Percentiles rank a stretch among this genome's conserved stretches.
These are phyloP conservation scores for Lipotes vexillifer DNA, from an alignment of 2,113 vertebrate species.

Conservation along the genomic window DNA sequence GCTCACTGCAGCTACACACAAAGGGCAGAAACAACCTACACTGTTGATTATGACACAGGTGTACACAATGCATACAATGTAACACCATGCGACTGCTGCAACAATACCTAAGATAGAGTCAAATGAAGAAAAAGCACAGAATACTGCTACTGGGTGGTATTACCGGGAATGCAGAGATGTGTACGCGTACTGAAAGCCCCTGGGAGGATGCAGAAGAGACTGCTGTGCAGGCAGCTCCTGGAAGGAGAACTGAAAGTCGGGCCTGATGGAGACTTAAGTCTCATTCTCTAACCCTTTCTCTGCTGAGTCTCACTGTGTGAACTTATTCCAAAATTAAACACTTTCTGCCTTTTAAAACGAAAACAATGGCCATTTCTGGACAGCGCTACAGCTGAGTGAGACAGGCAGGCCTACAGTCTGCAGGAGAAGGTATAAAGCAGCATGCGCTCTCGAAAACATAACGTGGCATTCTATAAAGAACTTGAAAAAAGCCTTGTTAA, in stretches of 20 bases:
- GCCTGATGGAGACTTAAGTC: neutral
- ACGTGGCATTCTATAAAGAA: neutral
- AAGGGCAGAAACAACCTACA: too few species aligned
- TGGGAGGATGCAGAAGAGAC: neutral
- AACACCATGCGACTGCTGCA: rapidly evolving
- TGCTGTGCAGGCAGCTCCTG: too few species aligned
- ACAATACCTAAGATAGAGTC: rapidly evolving
- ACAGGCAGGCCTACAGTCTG: neutral
- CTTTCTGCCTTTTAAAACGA: neutral
- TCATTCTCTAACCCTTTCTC: rapidly evolving
- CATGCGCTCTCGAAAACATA: neutral
- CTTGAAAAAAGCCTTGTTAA: neutral
- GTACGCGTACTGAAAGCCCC: rapidly evolving
- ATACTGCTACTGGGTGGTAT: rapidly evolving
- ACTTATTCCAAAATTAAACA: too few species aligned
- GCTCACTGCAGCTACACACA: neutral
- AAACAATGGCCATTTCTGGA: neutral
- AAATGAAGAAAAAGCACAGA: neutral
- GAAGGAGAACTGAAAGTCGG: neutral
- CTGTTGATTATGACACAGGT: rapidly evolving
- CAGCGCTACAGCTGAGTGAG: neutral
- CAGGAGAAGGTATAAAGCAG: neutral
- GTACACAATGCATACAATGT: rapidly evolving
- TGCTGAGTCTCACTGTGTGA: neutral
- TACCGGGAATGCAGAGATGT: rapidly evolving